These are phyloP conservation scores for Ornithorhynchus anatinus DNA, from an alignment of 2,113 vertebrate genomes.

Conservation along the genomic window DNA sequence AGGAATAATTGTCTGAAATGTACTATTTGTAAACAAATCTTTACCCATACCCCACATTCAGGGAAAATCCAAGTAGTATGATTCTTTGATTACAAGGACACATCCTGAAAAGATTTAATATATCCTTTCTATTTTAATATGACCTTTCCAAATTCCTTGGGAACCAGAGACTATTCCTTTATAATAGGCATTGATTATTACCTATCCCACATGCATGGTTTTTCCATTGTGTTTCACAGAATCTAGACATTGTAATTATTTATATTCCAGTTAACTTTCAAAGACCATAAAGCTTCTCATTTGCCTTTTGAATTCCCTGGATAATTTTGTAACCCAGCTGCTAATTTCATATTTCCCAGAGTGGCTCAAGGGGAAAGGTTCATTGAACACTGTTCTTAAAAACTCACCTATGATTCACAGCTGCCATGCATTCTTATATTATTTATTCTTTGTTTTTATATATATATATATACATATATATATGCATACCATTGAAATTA, in stretches of 20 bases:
- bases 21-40: background rate
- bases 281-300: background rate
- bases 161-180: background rate
- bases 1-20: background rate
- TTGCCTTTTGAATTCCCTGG: background rate
- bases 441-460: background rate
- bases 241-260: background rate
- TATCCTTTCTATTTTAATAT: background rate
- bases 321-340: background rate
- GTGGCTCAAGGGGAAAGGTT: background rate
- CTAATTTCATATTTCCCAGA: background rate
- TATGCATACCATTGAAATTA: background rate
- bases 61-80: background rate
- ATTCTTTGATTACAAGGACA: background rate
- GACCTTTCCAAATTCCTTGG: background rate
- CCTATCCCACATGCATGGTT: background rate
- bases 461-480: no score
- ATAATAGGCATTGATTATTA: background rate
- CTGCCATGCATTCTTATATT: background rate
- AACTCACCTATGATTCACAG: background rate
- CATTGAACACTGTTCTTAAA: background rate
- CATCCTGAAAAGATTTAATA: background rate
- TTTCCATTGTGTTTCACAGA: background rate
- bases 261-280: slow-evolving; percentile 25
- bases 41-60: background rate